Conservation (phyloP, 2,113 vertebrate genomes). For the Lathamus discolor region DNA sequence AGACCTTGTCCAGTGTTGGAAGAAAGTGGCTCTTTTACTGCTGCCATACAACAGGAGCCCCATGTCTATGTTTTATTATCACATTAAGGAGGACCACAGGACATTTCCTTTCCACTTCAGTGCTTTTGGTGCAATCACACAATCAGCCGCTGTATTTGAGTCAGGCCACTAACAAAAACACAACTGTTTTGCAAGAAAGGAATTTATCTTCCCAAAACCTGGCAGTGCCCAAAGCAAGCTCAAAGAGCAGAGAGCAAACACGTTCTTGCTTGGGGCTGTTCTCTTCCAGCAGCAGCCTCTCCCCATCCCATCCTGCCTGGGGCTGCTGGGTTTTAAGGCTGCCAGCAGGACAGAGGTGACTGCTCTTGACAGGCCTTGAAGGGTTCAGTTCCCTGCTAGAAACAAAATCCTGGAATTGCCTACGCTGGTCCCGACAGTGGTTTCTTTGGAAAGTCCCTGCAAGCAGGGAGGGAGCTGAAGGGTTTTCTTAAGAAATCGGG, state of each 20-base stretch:
- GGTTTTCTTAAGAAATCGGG: neutral
- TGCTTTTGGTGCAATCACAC: neutral
- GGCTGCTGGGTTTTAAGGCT: neutral
- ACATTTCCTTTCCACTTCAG: neutral
- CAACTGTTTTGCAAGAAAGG: neutral
- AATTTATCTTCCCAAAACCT: neutral
- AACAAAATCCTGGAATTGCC: neutral
- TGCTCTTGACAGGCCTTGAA: neutral
- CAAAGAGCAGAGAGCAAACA: neutral
- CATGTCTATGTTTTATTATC: neutral
- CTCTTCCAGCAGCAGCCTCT: neutral
- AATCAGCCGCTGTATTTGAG: neutral
- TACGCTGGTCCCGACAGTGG: neutral
- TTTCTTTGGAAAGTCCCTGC: neutral
- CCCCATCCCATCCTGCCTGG: neutral
- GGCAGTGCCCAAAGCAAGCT: neutral
- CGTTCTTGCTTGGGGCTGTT: neutral
- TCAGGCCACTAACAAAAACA: neutral
- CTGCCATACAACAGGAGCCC: rapidly evolving
- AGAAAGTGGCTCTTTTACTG: neutral
- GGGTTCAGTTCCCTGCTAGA: neutral
- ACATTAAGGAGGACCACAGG: neutral
- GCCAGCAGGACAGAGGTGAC: neutral
- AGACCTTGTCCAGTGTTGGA: neutral
- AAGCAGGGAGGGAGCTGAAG: neutral